Evolutionary conservation across 2,888 invertebrate species (phyloP), one percentile per base, ranked within the genome.

Genomic region (Vannuccia rotundouncinata): DNA sequence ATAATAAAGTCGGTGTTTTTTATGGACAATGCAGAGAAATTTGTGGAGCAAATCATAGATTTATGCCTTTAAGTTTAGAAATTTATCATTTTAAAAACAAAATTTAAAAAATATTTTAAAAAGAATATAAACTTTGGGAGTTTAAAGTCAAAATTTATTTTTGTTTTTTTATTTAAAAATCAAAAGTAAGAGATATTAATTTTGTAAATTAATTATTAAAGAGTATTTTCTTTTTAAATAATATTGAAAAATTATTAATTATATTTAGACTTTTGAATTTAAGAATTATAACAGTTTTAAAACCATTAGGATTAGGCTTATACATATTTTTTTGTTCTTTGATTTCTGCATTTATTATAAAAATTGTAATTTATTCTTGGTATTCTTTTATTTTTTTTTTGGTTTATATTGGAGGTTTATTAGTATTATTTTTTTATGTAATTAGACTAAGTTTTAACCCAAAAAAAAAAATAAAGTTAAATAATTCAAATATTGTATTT

Each of bases 21-120:
- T 92, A 89, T 88, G 92, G 92, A 0, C 92, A 93, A 91, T 93
- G 92, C 86, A 92, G 92, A 84, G 92, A 93, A 91, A 92, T 93
- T 89, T 93, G 92, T 89, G 92, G 92, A 0, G 91, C 91, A 79
- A 92, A 93, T 87, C 92, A 93, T 87, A 92, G 92, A 81, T 93
- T 93, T 90, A 93, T 93, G 89, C 92, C 92, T 31, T 92, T 92
- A 90, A 83, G 81, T 77, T 78, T 85, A 77, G 85, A 86, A 81
- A 90, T 90, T 81, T 66, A n/a, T 66, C 66, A 66, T 66, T 66
- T 22, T 66, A 66, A 22, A 66, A 66, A 66, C 25, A 45, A 45
- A 45, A 45, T n/a, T 66, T 66, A 66, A n/a, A 66, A 66, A 22
- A 66, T 66, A n/a, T 66, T 66, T 66, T 66, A 66, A n/a, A 5